phyloP scores from a whole-genome alignment of 2,797 vertebrate genomes.

The Yasuhikotakia modesta region DNA sequence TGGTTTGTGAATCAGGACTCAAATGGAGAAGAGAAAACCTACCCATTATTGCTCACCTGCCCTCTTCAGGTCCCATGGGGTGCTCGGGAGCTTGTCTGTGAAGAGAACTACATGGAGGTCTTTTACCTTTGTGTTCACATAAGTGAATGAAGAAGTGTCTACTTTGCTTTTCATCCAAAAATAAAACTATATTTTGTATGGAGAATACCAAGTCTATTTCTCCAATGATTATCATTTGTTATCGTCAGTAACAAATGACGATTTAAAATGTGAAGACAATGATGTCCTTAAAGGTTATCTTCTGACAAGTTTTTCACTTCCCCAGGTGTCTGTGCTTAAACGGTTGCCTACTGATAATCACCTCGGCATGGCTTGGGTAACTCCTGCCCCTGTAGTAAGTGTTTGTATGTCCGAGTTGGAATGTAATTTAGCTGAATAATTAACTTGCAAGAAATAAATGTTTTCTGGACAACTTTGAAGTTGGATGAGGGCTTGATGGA shows the following conservation, averaged over 20 bases:
- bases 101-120: slow-evolving; percentile 58
- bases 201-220: background rate
- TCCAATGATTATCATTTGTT: background rate
- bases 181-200: background rate
- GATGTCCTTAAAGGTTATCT: too few species aligned
- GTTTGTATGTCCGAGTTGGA: background rate
- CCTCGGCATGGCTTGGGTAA: slow-evolving; percentile 48
- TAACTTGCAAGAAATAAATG: background rate
- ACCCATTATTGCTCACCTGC: slow-evolving; percentile 61
- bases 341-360: slow-evolving; percentile 44
- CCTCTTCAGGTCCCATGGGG: slow-evolving; percentile 44
- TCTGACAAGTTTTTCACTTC: background rate
- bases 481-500: slow-evolving; percentile 42
- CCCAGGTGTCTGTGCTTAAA: slow-evolving; percentile 59
- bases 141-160: background rate
- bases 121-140: background rate
- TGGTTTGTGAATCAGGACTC: slow-evolving; percentile 66
- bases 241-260: too few species aligned
- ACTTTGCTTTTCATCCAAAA: background rate
- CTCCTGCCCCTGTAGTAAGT: slow-evolving; percentile 46
- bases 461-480: background rate
- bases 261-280: too few species aligned
- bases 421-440: background rate
- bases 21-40: slow-evolving; percentile 58
- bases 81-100: slow-evolving; percentile 48